Conservation (phyloP, 2,113 vertebrate species). For the Suricata suricatta region DNA sequence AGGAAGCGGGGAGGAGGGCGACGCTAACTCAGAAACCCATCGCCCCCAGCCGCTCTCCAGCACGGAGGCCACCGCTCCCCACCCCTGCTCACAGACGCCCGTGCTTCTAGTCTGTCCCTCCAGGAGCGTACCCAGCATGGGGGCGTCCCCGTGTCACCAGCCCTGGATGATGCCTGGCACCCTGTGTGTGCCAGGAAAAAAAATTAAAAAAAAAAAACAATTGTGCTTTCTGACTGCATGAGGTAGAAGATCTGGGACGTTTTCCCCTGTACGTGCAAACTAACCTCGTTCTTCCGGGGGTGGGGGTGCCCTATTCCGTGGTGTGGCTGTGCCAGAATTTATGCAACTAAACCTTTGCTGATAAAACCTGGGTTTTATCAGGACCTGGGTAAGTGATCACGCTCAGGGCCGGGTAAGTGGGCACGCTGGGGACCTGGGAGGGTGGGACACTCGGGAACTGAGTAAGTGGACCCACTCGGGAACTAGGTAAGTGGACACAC, state of each 20-base stretch:
- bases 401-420: too few relatives aligned
- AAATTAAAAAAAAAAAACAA: neutral
- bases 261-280: neutral
- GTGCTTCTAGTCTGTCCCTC: neutral
- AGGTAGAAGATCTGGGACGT: neutral
- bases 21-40: too few relatives aligned
- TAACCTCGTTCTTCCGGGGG: neutral
- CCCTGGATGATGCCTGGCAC: neutral
- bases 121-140: neutral
- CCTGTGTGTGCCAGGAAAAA: neutral
- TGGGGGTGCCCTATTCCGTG: fast-evolving
- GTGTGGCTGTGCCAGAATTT: neutral
- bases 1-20: neutral
- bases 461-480: too few relatives aligned
- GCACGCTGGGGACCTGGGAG: neutral
- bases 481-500: too few relatives aligned
- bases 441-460: too few relatives aligned
- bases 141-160: neutral
- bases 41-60: too few relatives aligned
- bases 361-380: too few relatives aligned
- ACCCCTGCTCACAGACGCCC: too few relatives aligned
- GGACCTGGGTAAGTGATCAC: too few relatives aligned
- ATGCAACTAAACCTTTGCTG: neutral
- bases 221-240: neutral
- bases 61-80: too few relatives aligned